Percentiles rank a stretch among this genome's conserved stretches.
phyloP scores from a whole-genome alignment of 1,140 invertebrate genomes.

The Wiebesia pumilae region DNA sequence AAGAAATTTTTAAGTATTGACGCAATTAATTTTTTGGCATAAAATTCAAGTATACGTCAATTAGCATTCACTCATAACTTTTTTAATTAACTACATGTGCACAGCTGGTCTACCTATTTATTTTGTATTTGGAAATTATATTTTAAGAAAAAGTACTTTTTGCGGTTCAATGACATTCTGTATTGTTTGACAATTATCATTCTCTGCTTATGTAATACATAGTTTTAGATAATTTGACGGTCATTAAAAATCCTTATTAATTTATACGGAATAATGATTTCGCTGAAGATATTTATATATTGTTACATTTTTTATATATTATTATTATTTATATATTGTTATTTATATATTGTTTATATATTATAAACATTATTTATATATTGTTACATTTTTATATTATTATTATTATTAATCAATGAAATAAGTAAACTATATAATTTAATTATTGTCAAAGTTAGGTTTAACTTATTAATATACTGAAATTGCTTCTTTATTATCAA shows the following conservation, averaged over 20 bases:
- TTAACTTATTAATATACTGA: no score
- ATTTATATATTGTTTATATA: no score
- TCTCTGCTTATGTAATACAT: not conserved
- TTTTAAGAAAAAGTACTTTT: not conserved
- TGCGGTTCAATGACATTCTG: not conserved
- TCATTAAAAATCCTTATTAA: not conserved
- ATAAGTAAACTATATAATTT: no score
- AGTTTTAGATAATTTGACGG: not conserved
- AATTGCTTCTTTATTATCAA: no score
- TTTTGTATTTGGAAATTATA: slow-evolving; percentile 5
- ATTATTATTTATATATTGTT: not conserved
- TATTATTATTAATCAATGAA: no score
- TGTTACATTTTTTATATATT: not conserved
- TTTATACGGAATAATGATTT: not conserved
- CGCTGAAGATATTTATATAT: not conserved
- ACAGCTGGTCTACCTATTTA: not conserved
- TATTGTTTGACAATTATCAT: slow-evolving; percentile 9
- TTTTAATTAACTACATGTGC: not conserved
- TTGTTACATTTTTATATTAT: no score
- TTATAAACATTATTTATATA: no score
- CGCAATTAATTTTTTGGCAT: not conserved
- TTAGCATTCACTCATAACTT: not conserved
- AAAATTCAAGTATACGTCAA: not conserved
- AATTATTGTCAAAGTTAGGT: no score
- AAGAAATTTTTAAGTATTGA: not conserved